Evolutionary conservation across 2,888 invertebrate species (phyloP), one percentile per base, ranked within the genome.

Genomic region (Synergus japonicus): DNA sequence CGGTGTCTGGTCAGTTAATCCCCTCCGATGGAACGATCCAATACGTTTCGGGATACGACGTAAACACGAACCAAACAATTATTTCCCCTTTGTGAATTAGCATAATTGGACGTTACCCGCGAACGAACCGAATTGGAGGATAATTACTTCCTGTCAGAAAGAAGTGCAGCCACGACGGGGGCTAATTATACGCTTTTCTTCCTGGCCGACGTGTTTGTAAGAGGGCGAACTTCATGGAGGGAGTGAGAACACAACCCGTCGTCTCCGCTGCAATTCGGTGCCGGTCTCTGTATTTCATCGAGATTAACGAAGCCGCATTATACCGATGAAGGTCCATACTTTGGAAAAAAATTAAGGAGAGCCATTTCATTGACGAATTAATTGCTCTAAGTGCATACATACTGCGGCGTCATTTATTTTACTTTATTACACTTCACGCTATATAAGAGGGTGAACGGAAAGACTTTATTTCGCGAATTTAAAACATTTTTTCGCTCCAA

Each of bases 81-180:
- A 78, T 78, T 76, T 76, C 77, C 65, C 65, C 77, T 44, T 77
- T 66, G 63, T 64, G 64, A 78, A 77, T 79, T 79, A 79, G 79
- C 79, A 79, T 79, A 79, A 79, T 79, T 77, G 69, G 54, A 77
- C 79, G 77, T 79, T 79, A 46, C 79, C 69, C 69, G 67, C 77
- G 79, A 77, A 79, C 67, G 46, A 46, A 77, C 67, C 44, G 77
- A 77, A 77, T 69, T 64, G 78, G 73, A 46, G 60, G 78, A 41
- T 73, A 78, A 78, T 78, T 78, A 78, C 73, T 78, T 78, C 78
- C 78, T 78, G 73, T 29, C 73, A 67, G 54, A 41, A 78, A 73
- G 60, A 73, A 76, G 41, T 76, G 44, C 78, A 18, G 18, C 64
- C 44, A 78, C 73, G 69, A 63, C 64, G 63, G 43, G 22, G 43